Conservation (phyloP, 1,140 invertebrate species). For the Brachionus manjavacas region DNA sequence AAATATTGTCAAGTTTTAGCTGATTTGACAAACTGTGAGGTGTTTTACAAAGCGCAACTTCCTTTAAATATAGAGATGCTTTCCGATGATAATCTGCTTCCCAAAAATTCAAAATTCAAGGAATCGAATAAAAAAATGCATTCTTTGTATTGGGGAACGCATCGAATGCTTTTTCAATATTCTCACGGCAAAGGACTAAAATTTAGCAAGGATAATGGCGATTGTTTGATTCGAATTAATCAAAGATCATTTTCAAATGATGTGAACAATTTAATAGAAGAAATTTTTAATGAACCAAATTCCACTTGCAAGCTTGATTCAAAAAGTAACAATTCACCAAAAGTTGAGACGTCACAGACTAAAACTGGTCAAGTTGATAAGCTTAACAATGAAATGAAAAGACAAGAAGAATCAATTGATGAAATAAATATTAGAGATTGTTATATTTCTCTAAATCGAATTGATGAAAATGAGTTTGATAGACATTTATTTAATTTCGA, state of each 20-base stretch:
- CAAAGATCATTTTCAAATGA: conserved; percentile 14
- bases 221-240: conserved; percentile 28
- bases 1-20: conserved; percentile 43
- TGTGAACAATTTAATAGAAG: conserved; percentile 22
- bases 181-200: conserved; percentile 18
- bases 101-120: not conserved
- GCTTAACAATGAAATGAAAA: no score
- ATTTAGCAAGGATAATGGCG: not conserved
- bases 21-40: conserved; percentile 40
- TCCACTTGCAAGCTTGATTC: not conserved
- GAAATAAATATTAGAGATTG: conserved; percentile 25
- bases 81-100: not conserved
- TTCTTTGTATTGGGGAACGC: conserved; percentile 36
- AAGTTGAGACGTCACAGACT: not conserved
- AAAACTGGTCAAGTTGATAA: no score
- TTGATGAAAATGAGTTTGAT: not conserved
- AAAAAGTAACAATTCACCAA: not conserved
- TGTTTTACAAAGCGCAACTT: conserved; percentile 31
- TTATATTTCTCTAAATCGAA: not conserved
- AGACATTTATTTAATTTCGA: conserved; percentile 21
- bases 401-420: not conserved
- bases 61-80: not conserved
- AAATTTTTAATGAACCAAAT: conserved; percentile 38
- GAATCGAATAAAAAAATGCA: not conserved
- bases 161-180: conserved; percentile 40